Percentiles rank a stretch among this genome's conserved stretches.
Evolutionary conservation across 1,140 invertebrate genomes (phyloP).

Genomic region (Gonioctena quinquepunctata): DNA sequence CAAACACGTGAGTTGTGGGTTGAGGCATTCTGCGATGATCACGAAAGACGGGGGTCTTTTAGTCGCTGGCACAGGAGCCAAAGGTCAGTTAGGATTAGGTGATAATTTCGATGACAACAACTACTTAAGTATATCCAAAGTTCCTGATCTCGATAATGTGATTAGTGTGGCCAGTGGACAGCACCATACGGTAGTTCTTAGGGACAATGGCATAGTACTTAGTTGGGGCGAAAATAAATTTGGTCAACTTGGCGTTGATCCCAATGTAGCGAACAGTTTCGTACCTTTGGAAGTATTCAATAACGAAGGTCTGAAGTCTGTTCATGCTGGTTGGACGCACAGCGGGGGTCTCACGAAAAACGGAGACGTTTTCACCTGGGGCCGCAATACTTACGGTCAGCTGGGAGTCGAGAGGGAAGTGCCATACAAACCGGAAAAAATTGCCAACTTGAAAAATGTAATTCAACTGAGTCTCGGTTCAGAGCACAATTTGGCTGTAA

Average conservation of each 20-base stretch:
- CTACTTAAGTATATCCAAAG: constrained; percentile 58
- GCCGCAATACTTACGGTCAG: constrained; percentile 81
- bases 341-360: constrained; percentile 63
- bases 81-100: constrained; percentile 68
- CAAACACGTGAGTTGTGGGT: constrained; percentile 61
- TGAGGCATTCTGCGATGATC: constrained; percentile 71
- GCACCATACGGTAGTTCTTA: constrained; percentile 70
- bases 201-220: constrained; percentile 61
- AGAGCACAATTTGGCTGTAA: constrained; percentile 73
- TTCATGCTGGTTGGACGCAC: constrained; percentile 77
- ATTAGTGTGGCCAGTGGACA: constrained; percentile 70
- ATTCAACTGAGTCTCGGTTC: constrained; percentile 70
- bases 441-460: constrained; percentile 55
- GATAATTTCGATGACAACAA: constrained; percentile 58
- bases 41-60: constrained; percentile 66
- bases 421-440: constrained; percentile 45
- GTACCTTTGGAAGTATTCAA: constrained; percentile 58
- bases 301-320: constrained; percentile 54
- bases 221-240: constrained; percentile 78
- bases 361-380: constrained; percentile 71
- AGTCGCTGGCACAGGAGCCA: constrained; percentile 65
- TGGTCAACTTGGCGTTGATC: constrained; percentile 67
- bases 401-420: constrained; percentile 57
- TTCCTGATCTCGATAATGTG: constrained; percentile 61
- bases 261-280: constrained; percentile 58